Evolutionary conservation across 2,888 invertebrate species (phyloP), one percentile per base, ranked within the genome.

Genomic region (Micoletzkya japonica): DNA sequence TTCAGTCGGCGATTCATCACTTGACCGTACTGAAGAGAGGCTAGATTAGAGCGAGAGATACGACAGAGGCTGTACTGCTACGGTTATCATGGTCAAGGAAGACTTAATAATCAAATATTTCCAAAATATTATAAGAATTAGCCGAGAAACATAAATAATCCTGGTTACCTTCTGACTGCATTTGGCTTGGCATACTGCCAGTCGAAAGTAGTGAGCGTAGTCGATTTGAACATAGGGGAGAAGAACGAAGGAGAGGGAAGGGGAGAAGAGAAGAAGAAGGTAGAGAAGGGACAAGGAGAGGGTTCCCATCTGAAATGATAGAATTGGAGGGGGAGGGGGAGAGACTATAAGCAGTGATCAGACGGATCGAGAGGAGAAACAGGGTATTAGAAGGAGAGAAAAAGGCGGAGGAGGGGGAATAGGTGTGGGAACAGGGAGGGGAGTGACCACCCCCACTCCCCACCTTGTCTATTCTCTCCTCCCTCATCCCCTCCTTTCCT

Each of bases 151-250:
- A n/a, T n/a, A n/a, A n/a, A n/a, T n/a, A n/a, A n/a, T n/a, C n/a
- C n/a, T n/a, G n/a, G n/a, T 57, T 58, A 83, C 83, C 76, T 82
- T 84, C 59, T 84, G 82, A 1, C 77, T 75, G 70, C 84, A 84
- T 70, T 84, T 81, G 3, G 84, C 77, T 68, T 81, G 78, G 72
- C 84, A 84, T 58, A 81, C 79, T 17, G 83, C 84, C 20, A 84
- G 59, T 63, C 81, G 70, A 64, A 79, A 77, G 44, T 81, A 80
- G 71, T 83, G 79, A 17, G 78, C 81, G 69, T 76, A 82, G 73
- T 84, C 84, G 72, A 84, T 82, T 70, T 84, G 82, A 17, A 84
- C 77, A 70, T 81, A 84, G 3, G 84, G 83, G 20, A 84, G 75
- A 3, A 82, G 78, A 37, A 79, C 78, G 73, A 83, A 83, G 0